These are phyloP conservation scores for Dendronephthya gigantea DNA, from an alignment of 64 coral and sea anemone species.

Conservation along the genomic window DNA sequence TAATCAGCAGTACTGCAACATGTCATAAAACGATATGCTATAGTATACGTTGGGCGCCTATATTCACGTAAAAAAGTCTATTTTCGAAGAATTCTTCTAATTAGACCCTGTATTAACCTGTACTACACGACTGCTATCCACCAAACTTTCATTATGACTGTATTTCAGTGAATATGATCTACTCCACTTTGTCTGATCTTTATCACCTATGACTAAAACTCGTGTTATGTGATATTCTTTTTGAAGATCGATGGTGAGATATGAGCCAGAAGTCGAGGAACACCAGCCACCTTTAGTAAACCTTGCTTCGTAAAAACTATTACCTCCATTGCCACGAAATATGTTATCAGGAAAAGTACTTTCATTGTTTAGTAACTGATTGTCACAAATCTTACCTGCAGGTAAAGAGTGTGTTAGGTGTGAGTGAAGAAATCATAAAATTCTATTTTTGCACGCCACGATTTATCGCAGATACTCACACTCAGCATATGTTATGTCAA, in stretches of 20 bases:
- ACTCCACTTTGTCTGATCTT: background rate
- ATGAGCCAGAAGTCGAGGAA: background rate
- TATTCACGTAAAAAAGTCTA: too few species aligned
- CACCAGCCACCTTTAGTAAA: background rate
- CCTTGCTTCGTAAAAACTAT: background rate
- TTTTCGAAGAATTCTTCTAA: too few species aligned
- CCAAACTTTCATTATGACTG: background rate
- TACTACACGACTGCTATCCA: too few species aligned
- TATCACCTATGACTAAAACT: background rate
- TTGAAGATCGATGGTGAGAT: background rate
- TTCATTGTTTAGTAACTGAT: background rate
- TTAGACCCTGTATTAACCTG: too few species aligned
- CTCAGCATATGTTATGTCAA: background rate
- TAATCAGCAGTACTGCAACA: too few species aligned
- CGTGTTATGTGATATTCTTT: background rate
- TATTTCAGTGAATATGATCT: background rate
- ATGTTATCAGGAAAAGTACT: background rate
- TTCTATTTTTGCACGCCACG: too few species aligned
- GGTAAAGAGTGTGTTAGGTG: background rate
- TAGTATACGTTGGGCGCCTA: too few species aligned
- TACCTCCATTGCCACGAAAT: background rate
- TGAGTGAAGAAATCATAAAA: too few species aligned
- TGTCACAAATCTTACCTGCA: background rate
- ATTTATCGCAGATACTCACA: background rate
- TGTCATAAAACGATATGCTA: too few species aligned